Percentiles rank a stretch among this genome's conserved stretches.
phyloP scores from a whole-genome alignment of 2,888 invertebrate genomes.

The Agrotis puta region DNA sequence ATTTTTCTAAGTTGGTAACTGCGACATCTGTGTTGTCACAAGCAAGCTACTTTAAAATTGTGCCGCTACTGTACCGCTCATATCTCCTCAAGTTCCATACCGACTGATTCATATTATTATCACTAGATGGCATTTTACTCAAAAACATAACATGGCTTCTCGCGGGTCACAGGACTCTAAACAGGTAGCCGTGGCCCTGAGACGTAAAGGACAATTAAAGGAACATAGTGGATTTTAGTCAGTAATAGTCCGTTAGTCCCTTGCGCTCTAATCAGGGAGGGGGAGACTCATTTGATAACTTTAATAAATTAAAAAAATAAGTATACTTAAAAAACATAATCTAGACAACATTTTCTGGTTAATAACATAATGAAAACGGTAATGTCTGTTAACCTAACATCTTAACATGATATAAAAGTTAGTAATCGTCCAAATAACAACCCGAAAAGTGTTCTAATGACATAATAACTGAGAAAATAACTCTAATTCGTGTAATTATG shows the following conservation, averaged over 20 bases:
- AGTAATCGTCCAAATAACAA: constrained; percentile 46
- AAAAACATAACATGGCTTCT: neutral
- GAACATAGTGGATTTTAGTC: too few relatives aligned
- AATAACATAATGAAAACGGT: constrained; percentile 53
- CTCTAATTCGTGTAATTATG: constrained; percentile 53
- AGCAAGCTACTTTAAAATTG: neutral
- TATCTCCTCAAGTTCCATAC: neutral
- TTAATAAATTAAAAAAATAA: too few relatives aligned
- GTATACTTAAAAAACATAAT: too few relatives aligned
- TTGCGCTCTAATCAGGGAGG: too few relatives aligned
- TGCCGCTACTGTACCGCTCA: neutral
- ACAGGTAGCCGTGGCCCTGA: too few relatives aligned
- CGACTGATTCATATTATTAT: constrained; percentile 21
- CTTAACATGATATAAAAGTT: constrained; percentile 44
- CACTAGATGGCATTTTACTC: constrained; percentile 47
- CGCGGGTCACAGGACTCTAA: too few relatives aligned
- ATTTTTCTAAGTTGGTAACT: constrained; percentile 1
- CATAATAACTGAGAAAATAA: constrained; percentile 62
- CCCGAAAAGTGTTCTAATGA: constrained; percentile 61
- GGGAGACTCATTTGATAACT: too few relatives aligned
- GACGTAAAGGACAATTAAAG: too few relatives aligned
- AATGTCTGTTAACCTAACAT: constrained; percentile 54
- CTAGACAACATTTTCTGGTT: constrained; percentile 17
- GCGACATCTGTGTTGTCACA: constrained; percentile 45
- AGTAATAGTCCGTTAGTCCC: too few relatives aligned